Evolutionary conservation across 2,113 vertebrate genomes (phyloP), one percentile per base, ranked within the genome.

Genomic region (Campylomormyrus numenius): DNA sequence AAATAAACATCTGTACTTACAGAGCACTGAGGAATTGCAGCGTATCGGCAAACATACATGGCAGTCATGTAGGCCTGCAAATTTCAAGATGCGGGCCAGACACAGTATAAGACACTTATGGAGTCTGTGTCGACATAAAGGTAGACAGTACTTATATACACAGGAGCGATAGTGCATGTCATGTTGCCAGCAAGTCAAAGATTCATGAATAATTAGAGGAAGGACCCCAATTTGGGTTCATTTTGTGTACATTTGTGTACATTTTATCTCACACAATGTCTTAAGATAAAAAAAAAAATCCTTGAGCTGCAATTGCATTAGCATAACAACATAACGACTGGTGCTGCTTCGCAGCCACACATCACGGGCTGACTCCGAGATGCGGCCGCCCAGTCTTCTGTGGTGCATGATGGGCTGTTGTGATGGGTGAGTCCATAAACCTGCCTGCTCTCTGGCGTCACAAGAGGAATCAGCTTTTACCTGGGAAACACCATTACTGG

Each of bases 401-500:
- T 46, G 87, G 87, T 42, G 39, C 85, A 88, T 48, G 49, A 91
- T 83, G 90, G 90, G 77, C 85, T 90, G 85, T 87, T 91, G 89
- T 93, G 92, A 96, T 94, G 95, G 95, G 96, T 95, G 95, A 96
- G 95, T 97, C 96, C 96, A 96, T 96, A 97, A 97, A 96, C 95
- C 96, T 95, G 96, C 96, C 95, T 96, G 96, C 97, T 97, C 96
- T 96, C 96, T 96, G 93, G 94, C 96, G 96, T 97, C 97, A 97
- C 96, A 88, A 97, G 96, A 97, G 96, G 95, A 95, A 97, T 97
- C 96, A 97, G 96, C 87, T 91, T 96, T 96, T 97, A 96, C 95
- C 95, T 95, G 95, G 94, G 96, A 96, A 92, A 96, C 96, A 96
- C 96, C 96, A 97, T 98, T 97, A 97, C 96, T 96, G 97, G 95